Base-by-base conservation (phyloP, 2,888 invertebrate species). In the Drosophila ochracea region DNA sequence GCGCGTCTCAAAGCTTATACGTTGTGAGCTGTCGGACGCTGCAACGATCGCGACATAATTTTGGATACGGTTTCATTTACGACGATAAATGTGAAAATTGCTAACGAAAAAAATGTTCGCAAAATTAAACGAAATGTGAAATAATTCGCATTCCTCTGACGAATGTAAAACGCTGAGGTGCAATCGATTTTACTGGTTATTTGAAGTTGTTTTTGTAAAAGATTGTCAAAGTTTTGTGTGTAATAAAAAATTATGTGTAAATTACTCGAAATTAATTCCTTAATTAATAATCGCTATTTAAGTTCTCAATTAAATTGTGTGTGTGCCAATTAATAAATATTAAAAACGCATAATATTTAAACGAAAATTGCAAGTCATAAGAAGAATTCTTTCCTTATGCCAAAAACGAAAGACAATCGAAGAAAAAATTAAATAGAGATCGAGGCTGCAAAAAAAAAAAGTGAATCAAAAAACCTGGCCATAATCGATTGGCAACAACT, bases 1-100 rank as follows among this genome's bases (percentile, higher is more conserved):
- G 83, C 83, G 84, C 74, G 82, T 74, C 82, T 91, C 83, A 91
- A 90, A 91, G 91, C 84, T 90, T 68, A 63, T 71, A 79, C 83
- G 84, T 54, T 82, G 78, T 65, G 61, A 30, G 58, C 59, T 39
- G 39, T 16, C 13, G 49, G 53, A 30, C 39, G 60, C 25, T 28
- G 28, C 28, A 41, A 35, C 64, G 82, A 75, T 82, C 78, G 80
- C 78, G 77, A 69, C 66, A 59, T 55, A 54, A 52, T 21, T 72
- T 80, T 79, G 80, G 77, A 80, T 79, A 79, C 78, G 78, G 73
- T 69, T 80, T 60, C 33, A 63, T 57, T 68, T 60, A 50, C 41
- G 57, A 10, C 52, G 53, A 9, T 49, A 69, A 37, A 63, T 68
- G 61, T 77, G 31, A 41, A 60, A 73, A 71, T 57, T 52, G 52